Conservation (phyloP, 2,797 vertebrate genomes). For the Heliangelus exortis region DNA sequence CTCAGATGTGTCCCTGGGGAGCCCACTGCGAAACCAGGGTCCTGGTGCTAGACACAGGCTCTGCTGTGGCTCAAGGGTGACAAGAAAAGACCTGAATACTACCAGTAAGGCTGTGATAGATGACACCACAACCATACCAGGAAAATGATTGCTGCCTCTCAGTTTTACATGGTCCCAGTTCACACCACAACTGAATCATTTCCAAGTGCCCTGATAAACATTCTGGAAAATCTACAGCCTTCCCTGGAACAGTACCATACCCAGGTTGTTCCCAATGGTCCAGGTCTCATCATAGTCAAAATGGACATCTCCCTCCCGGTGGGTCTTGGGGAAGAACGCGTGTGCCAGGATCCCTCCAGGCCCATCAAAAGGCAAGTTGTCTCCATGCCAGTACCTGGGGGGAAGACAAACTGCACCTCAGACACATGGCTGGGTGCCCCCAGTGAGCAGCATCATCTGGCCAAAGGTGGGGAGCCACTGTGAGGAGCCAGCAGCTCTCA, state of each 20-base stretch:
- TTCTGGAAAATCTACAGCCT: not conserved
- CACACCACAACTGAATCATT: not conserved
- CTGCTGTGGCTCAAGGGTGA: not conserved
- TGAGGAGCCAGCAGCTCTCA: not conserved
- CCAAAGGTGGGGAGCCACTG: not conserved
- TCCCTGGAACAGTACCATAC: conserved; percentile 67
- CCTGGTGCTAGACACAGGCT: not conserved
- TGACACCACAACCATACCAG: not conserved
- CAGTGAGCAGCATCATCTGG: not conserved
- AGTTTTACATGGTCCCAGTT: not conserved
- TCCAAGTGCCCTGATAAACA: not conserved
- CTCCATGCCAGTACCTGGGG: conserved; percentile 91
- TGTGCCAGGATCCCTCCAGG: conserved; percentile 93
- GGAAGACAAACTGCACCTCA: not conserved
- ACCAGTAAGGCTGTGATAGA: not conserved
- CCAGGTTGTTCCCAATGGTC: conserved; percentile 91
- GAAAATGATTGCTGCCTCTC: not conserved
- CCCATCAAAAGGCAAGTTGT: conserved; percentile 93
- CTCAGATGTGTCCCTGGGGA: not conserved
- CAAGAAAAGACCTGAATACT: not conserved
- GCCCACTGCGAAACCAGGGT: not conserved
- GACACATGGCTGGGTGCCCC: rapidly evolving
- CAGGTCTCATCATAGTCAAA: conserved; percentile 95
- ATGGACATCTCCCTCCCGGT: conserved; percentile 91
- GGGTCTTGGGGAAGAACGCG: conserved; percentile 93